Evolutionary conservation across 2,113 vertebrate species (phyloP).

Genomic region (Australoheros scitulus): DNA sequence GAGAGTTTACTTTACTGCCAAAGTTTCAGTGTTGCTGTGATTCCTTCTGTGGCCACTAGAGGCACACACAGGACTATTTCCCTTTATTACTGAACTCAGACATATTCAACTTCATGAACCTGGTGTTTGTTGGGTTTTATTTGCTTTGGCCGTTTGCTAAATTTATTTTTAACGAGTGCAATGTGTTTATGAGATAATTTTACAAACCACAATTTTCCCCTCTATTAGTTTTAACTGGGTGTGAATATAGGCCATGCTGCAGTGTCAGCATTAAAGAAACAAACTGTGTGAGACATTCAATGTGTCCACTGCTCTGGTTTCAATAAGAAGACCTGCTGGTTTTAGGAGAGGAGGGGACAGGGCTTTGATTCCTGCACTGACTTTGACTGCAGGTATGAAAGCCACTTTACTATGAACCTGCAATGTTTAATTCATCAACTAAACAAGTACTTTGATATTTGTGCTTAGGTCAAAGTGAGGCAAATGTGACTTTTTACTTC

Average conservation of each 20-base stretch:
- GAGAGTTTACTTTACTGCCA: background rate
- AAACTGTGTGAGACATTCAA: background rate
- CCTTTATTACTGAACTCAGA: no score
- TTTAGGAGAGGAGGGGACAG: background rate
- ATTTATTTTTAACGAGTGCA: background rate
- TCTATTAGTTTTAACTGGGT: background rate
- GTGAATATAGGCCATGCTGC: background rate
- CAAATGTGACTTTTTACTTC: background rate
- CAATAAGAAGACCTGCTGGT: background rate
- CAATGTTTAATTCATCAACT: background rate
- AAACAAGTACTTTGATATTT: background rate
- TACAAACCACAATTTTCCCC: background rate
- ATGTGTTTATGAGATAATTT: constrained; percentile 8
- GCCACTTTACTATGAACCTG: background rate
- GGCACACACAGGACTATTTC: background rate
- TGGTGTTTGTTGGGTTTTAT: background rate
- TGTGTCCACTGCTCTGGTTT: background rate
- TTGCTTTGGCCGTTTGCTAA: background rate
- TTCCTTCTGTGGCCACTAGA: background rate
- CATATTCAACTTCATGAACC: no score
- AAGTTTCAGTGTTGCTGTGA: background rate
- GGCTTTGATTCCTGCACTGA: background rate
- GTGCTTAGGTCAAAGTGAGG: background rate
- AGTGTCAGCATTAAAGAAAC: background rate
- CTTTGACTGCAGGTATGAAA: background rate